phyloP scores from a whole-genome alignment of 1,140 invertebrate species.

The Monomorium pharaonis region DNA sequence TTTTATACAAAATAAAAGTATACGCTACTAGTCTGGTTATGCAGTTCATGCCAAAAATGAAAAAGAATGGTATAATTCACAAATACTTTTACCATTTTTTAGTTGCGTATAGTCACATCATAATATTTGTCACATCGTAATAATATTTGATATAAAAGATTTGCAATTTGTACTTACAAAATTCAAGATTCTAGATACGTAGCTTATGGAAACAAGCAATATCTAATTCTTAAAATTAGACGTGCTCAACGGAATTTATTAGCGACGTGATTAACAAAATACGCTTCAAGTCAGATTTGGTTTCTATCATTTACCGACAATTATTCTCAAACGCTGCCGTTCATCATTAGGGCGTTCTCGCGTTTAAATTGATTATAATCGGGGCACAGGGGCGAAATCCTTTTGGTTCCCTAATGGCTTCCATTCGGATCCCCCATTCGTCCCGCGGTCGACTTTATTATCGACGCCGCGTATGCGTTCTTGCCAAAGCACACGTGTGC shows the following conservation, averaged over 20 bases:
- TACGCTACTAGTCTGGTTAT: no score
- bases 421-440: conserved; percentile 31
- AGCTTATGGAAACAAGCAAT: no score
- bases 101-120: no score
- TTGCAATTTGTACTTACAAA: no score
- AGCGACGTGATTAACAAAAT: background rate
- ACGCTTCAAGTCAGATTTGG: background rate
- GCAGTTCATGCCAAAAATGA: no score
- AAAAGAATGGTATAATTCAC: no score
- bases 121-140: no score
- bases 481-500: background rate
- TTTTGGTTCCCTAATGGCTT: conserved; percentile 55
- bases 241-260: background rate
- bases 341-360: background rate
- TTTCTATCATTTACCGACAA: background rate
- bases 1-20: no score
- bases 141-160: no score
- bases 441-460: conserved; percentile 67
- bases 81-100: no score
- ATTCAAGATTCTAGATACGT: no score
- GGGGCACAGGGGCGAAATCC: conserved; percentile 37
- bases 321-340: conserved; percentile 1
- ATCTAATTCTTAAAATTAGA: background rate
- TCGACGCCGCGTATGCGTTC: conserved; percentile 37
- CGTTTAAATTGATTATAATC: conserved; percentile 43